Percentiles rank a stretch among this genome's conserved stretches.
These are phyloP conservation scores for Dinomys branickii DNA, from an alignment of 2,113 vertebrate genomes.

Conservation along the genomic window DNA sequence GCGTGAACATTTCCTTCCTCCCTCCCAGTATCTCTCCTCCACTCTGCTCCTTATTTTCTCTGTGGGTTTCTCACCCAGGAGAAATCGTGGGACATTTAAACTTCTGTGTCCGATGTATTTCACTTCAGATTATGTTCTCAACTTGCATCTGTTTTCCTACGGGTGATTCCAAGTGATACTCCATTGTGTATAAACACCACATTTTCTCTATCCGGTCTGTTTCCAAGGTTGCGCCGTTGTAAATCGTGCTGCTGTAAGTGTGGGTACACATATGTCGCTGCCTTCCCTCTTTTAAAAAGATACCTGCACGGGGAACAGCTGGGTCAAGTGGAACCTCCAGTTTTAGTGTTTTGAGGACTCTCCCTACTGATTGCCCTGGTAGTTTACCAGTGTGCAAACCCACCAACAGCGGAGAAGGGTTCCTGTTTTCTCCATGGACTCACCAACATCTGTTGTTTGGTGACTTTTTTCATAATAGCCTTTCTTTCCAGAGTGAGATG, in stretches of 20 bases:
- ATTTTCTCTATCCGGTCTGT: not conserved
- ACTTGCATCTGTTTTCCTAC: not conserved
- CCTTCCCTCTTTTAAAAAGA: not conserved
- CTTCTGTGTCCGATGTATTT: not conserved
- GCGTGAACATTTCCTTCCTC: not conserved
- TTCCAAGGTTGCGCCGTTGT: not conserved
- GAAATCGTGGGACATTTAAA: not conserved
- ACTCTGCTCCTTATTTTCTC: not conserved
- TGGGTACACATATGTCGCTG: not conserved
- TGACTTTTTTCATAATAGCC: not conserved
- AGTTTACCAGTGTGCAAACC: not conserved
- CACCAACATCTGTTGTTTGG: not conserved
- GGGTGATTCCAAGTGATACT: not conserved
- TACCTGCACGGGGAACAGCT: not conserved
- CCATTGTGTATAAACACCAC: not conserved
- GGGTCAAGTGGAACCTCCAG: not conserved
- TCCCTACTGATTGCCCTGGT: not conserved
- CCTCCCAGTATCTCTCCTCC: not conserved
- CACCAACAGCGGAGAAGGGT: not conserved
- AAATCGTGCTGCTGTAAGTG: not conserved
- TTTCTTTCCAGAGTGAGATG: not conserved
- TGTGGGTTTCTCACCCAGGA: not conserved
- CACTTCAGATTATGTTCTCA: not conserved
- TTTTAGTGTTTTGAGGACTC: not conserved
- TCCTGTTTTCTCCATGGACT: not conserved